Percentiles rank a stretch among this genome's conserved stretches.
phyloP scores from a whole-genome alignment of 2,888 invertebrate species.

The Sicus ferrugineus region DNA sequence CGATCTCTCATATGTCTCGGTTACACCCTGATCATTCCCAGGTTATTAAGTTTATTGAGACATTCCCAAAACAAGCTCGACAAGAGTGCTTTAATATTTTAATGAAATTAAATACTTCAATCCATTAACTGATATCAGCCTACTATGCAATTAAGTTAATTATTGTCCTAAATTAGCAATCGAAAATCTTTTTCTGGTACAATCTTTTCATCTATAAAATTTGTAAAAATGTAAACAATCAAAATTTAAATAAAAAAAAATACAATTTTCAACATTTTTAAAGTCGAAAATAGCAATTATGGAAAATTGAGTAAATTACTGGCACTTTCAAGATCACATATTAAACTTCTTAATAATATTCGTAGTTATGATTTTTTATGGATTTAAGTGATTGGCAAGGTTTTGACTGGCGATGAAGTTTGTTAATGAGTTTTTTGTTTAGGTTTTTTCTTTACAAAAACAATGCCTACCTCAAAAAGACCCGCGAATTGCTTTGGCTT shows the following conservation, averaged over 20 bases:
- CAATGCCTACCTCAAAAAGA: conserved; percentile 65
- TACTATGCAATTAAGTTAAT: no score
- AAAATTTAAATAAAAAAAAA: not conserved
- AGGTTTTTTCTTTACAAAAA: conserved; percentile 34
- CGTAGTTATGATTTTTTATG: conserved; percentile 22
- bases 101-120: no score
- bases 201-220: not conserved
- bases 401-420: conserved; percentile 34
- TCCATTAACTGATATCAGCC: no score
- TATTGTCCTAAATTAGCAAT: no score
- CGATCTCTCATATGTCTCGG: no score
- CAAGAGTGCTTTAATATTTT: no score
- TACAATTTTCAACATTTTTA: not conserved
- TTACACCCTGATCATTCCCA: no score
- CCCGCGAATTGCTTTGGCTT: conserved; percentile 65
- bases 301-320: conserved; percentile 33
- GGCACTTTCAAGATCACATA: conserved; percentile 13
- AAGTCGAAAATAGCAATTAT: conserved; percentile 25
- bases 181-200: no score
- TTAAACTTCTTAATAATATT: conserved; percentile 6
- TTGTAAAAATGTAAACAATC: not conserved
- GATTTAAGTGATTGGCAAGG: not conserved
- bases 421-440: conserved; percentile 35
- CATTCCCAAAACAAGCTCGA: no score
- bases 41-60: no score